Evolutionary conservation across 2,888 invertebrate genomes (phyloP), one percentile per base, ranked within the genome.

Genomic region (Crepidodera aurea): DNA sequence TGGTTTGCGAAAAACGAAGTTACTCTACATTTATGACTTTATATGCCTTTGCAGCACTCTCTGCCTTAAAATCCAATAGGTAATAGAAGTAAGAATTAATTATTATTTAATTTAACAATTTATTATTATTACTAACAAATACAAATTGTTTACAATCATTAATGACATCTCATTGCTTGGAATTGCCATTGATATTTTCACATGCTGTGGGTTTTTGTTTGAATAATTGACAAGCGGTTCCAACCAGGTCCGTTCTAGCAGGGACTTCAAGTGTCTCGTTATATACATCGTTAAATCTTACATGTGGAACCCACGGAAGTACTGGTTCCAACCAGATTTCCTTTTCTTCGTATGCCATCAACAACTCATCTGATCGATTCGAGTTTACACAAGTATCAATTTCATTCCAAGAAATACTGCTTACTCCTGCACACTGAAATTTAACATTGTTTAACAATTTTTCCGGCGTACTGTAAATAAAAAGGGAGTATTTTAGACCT

Each of bases 391-490:
- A 68, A 10, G 25, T 19, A 10, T 60, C 51, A 10, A 68, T 65
- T 15, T 50, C 46, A 18, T 7, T 29, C 66, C 66, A 68, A 1
- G 57, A 34, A 29, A 68, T n/a, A 18, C 60, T 63, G 8, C 5
- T 40, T 34, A 51, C 25, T 4, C 29, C 25, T 8, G 68, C 66
- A 54, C 68, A 68, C 68, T 68, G 40, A 18, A 66, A 68, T 34
- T 29, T 29, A 29, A 29, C 8, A 6, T 3, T 4, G 6, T 25
- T 6, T 25, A 25, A 25, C 56, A n/a, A n/a, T n/a, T n/a, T n/a
- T n/a, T n/a, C n/a, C n/a, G n/a, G n/a, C n/a, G n/a, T n/a, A n/a
- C n/a, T n/a, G n/a, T n/a, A n/a, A n/a, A n/a, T n/a, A n/a, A n/a
- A n/a, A n/a, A n/a, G n/a, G n/a, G n/a, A n/a, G n/a, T n/a, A n/a